Evolutionary conservation across 2,797 vertebrate species (phyloP).

Genomic region (Enteromius treurensis): DNA sequence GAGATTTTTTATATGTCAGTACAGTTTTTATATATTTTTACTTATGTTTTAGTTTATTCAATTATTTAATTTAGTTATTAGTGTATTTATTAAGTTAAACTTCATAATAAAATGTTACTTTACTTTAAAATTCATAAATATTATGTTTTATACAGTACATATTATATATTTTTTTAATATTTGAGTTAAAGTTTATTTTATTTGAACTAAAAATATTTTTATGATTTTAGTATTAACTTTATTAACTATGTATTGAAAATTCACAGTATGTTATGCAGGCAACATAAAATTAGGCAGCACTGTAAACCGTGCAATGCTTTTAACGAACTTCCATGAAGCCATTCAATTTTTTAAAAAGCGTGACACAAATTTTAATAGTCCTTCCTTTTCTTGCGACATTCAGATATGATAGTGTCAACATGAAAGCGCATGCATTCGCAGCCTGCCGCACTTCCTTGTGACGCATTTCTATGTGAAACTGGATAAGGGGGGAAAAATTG

Average conservation of each 20-base stretch:
- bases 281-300: neutral
- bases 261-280: neutral
- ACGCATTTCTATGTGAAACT: neutral
- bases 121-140: too few species aligned
- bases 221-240: neutral
- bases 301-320: neutral
- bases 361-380: neutral
- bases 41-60: neutral
- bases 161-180: neutral
- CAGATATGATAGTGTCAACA: neutral
- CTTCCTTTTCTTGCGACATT: neutral
- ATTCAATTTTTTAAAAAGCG: neutral
- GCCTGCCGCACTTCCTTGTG: neutral
- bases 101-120: too few species aligned
- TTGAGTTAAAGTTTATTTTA: neutral
- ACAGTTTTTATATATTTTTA: neutral
- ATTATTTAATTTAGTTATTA: too few species aligned
- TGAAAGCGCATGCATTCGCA: neutral
- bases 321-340: neutral
- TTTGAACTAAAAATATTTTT: neutral
- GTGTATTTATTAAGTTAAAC: too few species aligned
- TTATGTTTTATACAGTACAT: too few species aligned
- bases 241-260: neutral
- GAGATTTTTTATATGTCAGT: neutral
- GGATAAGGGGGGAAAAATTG: neutral